Evolutionary conservation across 2,113 vertebrate species (phyloP).

Genomic region (Chionomys nivalis): DNA sequence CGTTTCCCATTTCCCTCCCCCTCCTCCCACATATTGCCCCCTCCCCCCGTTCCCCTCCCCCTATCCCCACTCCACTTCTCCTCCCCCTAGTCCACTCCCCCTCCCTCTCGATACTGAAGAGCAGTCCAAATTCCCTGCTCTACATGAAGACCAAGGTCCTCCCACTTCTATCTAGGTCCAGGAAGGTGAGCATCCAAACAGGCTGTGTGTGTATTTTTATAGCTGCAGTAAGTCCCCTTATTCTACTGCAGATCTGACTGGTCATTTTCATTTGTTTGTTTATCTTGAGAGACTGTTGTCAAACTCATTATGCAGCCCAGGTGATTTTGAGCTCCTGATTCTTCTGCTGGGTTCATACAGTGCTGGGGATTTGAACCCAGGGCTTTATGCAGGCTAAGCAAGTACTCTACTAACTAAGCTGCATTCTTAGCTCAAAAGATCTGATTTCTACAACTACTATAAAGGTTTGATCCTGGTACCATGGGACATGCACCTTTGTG

Average conservation of each 20-base stretch:
- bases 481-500: not conserved
- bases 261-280: not conserved
- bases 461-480: not conserved
- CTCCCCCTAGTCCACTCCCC: no score
- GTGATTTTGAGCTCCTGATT: not conserved
- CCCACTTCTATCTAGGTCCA: no score
- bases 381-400: not conserved
- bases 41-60: no score
- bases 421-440: not conserved
- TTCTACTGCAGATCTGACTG: not conserved
- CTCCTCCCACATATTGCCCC: no score
- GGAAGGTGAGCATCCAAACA: no score
- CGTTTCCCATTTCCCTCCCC: no score
- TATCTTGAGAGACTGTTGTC: not conserved
- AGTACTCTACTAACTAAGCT: no score
- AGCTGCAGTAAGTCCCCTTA: not conserved
- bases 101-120: no score
- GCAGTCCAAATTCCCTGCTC: no score
- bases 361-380: not conserved
- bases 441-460: not conserved
- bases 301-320: not conserved
- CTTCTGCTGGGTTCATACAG: not conserved
- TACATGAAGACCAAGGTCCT: no score
- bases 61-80: no score
- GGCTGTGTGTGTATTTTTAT: not conserved